Evolutionary conservation across 2,888 invertebrate species (phyloP), one percentile per base, ranked within the genome.

Genomic region (Meteorus cinctellus): DNA sequence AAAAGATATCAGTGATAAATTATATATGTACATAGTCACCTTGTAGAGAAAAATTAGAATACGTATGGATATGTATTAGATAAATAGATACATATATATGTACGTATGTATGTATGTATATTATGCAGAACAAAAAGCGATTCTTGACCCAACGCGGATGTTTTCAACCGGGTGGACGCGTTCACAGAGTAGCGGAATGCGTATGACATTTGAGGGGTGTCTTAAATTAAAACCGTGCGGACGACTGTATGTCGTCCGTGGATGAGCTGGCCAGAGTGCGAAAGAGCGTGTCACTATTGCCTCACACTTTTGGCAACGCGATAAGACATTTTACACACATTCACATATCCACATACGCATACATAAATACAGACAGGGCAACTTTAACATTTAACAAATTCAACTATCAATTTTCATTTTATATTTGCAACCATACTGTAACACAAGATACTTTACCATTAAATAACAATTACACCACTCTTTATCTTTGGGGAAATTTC

Each of bases 121-220:
- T n/a, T 29, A 16, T 63, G 63, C 16, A 5, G 24, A 63, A 31
- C 16, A 5, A 62, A 63, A 31, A 29, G 19, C 71, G 71, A 71
- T 71, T 71, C 71, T 71, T 71, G 71, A 71, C 71, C 71, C 71
- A 71, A 63, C 55, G 70, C 51, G 62, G 71, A 76, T 78, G 73
- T 75, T 71, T 76, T 73, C 67, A 66, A 60, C 34, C 41, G 72
- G 62, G 34, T 63, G 66, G 31, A 71, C 66, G 67, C 62, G 59
- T 24, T 41, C 8, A 69, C 10, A 27, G 59, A 29, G 60, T 62
- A 45, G n/a, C 81, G 85, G 86, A 86, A 86, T 86, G 86, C 81
- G 86, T 83, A 85, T 87, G 88, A 88, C 88, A 88, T 88, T 88
- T 88, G 87, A 84, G 84, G 80, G 86, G 84, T 86, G 84, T 86